Base-by-base conservation (phyloP, 2,113 vertebrate genomes). In the Aegithalos caudatus region DNA sequence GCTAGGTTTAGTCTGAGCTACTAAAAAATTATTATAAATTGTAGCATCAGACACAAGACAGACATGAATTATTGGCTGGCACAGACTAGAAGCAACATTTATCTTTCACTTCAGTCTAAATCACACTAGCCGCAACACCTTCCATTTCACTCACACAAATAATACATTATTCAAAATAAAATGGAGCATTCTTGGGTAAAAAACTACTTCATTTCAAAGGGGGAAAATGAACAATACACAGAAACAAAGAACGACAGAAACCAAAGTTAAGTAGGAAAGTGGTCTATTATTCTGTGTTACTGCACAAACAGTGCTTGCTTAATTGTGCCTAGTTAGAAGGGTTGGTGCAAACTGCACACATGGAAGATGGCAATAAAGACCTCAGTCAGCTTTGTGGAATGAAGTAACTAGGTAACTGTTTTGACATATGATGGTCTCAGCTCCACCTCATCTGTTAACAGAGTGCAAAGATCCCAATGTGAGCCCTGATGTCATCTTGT, bases 301-400 rank as follows among this genome's bases (percentile, higher is more conserved):
- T 98, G 98, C 98, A 98, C 98, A 97, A 98, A 96, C 96, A 95
- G 97, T 98, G 98, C 98, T 98, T 98, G 98, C 98, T 98, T 98
- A 98, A 98, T 98, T 98, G 98, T 98, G 98, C 98, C 98, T 98
- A 97, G 98, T 97, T 98, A 98, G 98, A 98, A 97, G 97, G 98
- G 98, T 98, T 98, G 98, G 98, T 98, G 98, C 98, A 98, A 98
- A 98, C 91, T 92, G 98, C 98, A 99, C 98, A 97, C 98, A 98
- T 98, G 97, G 98, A 98, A 97, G 98, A 99, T 98, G 98, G 98
- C 98, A 98, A 98, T 97, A 98, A 98, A 97, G 98, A 98, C 98
- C 98, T 99, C 98, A 98, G 98, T 98, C 98, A 98, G 98, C 97
- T 90, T 98, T 98, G 98, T 98, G 99, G 98, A 99, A 99, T 98